These are phyloP conservation scores for Orientallactaga bullata DNA, from an alignment of 2,113 vertebrate species.

Conservation along the genomic window DNA sequence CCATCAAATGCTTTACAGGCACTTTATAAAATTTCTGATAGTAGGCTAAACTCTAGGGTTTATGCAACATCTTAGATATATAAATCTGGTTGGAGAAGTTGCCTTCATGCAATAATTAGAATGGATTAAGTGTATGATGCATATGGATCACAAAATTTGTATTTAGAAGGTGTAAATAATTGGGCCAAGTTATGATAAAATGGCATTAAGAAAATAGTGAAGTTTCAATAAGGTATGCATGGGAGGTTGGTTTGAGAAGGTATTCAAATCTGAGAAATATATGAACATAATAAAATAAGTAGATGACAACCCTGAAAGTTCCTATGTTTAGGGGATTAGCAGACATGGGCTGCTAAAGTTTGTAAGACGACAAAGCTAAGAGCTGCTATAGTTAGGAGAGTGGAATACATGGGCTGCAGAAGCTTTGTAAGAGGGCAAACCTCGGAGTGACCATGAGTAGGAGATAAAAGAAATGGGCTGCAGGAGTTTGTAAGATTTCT, in stretches of 20 bases:
- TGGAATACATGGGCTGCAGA: background rate
- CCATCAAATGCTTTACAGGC: background rate
- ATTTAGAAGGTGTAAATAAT: background rate
- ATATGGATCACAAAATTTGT: background rate
- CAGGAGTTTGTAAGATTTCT: background rate
- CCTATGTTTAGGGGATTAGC: background rate
- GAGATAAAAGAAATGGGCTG: background rate
- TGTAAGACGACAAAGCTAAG: background rate
- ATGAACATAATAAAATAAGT: slow-evolving; percentile 21
- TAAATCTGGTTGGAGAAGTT: background rate
- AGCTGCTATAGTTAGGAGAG: background rate
- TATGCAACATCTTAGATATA: background rate
- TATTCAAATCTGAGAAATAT: slow-evolving; percentile 22
- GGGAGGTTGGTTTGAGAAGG: background rate
- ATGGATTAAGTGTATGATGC: background rate
- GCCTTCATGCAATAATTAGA: slow-evolving; percentile 1
- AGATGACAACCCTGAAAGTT: background rate
- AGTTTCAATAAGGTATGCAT: background rate
- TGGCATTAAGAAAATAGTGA: background rate
- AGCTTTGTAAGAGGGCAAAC: background rate
- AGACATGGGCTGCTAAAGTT: background rate
- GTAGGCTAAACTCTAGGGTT: background rate
- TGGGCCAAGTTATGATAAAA: background rate
- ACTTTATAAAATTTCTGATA: background rate
- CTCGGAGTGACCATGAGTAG: background rate